Percentiles rank a stretch among this genome's conserved stretches.
Evolutionary conservation across 2,113 vertebrate genomes (phyloP).

Genomic region (Charina bottae): DNA sequence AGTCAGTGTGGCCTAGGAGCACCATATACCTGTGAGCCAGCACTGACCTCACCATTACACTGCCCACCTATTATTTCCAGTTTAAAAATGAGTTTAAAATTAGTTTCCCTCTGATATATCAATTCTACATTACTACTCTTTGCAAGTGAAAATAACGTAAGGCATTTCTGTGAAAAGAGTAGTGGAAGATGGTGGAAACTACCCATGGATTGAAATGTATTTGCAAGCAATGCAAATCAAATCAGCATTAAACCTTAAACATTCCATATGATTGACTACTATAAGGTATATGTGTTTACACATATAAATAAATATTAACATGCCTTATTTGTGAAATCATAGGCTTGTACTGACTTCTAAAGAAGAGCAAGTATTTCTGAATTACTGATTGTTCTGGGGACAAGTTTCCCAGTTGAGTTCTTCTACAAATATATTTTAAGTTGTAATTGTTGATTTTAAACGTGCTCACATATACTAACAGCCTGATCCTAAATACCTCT

Average conservation of each 20-base stretch:
- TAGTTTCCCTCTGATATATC: not conserved
- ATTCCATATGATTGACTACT: not conserved
- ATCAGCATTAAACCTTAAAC: not conserved
- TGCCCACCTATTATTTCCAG: not conserved
- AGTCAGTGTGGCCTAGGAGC: too few relatives aligned
- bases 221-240: not conserved
- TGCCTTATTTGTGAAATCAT: conserved; percentile 53
- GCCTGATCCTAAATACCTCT: not conserved
- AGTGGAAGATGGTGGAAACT: not conserved
- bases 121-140: not conserved
- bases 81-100: not conserved
- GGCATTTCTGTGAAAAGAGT: too few relatives aligned
- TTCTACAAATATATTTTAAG: conserved; percentile 38
- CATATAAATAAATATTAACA: conserved; percentile 40
- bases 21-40: too few relatives aligned
- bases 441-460: conserved; percentile 27
- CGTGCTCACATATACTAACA: conserved; percentile 28
- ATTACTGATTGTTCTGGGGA: conserved; percentile 17
- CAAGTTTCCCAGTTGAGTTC: conserved; percentile 1
- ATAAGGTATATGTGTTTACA: not conserved
- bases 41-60: too few relatives aligned
- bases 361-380: conserved; percentile 30
- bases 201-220: too few relatives aligned
- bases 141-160: not conserved
- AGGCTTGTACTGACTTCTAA: conserved; percentile 39